Evolutionary conservation across 2,888 invertebrate species (phyloP).

Genomic region (Pseudococcus viburni): DNA sequence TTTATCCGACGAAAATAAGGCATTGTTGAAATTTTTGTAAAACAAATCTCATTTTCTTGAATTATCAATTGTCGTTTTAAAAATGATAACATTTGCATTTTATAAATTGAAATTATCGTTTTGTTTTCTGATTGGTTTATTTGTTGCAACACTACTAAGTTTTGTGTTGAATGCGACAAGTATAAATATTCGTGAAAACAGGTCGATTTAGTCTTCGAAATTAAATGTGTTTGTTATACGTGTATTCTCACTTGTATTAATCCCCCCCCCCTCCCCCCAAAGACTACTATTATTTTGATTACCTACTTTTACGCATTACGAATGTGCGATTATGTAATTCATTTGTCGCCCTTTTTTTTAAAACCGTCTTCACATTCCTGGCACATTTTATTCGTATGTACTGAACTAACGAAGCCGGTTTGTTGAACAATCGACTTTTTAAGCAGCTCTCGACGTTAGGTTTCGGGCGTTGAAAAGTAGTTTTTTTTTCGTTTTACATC

Average conservation of each 20-base stretch:
- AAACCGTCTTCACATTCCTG: constrained; percentile 47
- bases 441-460: background rate
- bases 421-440: background rate
- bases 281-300: background rate
- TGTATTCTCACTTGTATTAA: background rate
- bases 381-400: constrained; percentile 41
- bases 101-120: background rate
- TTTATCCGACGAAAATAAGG: background rate
- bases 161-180: background rate
- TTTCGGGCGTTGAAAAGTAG: background rate
- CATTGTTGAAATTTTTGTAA: background rate
- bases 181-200: background rate
- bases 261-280: background rate
- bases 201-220: background rate
- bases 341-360: background rate
- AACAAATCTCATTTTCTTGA: background rate
- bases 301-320: background rate
- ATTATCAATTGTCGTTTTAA: constrained; percentile 14
- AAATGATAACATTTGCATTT: background rate
- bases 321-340: background rate
- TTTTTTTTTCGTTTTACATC: background rate
- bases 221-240: background rate
- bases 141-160: background rate
- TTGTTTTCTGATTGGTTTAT: background rate
- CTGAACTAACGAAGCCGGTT: constrained; percentile 32